Conservation (phyloP, 2,113 vertebrate species). For the Paratilapia polleni region DNA sequence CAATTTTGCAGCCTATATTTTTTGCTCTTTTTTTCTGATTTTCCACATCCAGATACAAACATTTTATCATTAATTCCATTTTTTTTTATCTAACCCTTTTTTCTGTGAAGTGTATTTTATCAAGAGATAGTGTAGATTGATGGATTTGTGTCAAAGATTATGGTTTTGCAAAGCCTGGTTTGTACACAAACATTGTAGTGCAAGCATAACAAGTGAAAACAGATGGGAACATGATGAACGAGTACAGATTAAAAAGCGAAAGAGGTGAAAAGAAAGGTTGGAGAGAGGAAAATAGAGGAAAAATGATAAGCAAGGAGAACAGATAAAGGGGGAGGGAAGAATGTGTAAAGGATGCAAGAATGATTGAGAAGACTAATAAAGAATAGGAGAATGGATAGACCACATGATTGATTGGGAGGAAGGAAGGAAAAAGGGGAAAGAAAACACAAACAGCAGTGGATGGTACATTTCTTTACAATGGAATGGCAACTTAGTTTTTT, state of each 20-base stretch:
- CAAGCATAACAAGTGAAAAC: neutral
- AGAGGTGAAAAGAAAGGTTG: neutral
- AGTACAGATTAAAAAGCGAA: neutral
- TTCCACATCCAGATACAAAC: neutral
- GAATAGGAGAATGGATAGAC: neutral
- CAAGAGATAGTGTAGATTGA: neutral
- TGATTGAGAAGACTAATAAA: constrained; percentile 6
- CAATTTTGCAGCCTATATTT: neutral
- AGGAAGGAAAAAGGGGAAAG: neutral
- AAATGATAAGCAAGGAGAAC: neutral
- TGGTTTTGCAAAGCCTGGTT: neutral
- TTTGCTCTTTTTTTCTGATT: neutral
- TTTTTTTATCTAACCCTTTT: neutral
- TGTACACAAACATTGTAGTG: neutral
- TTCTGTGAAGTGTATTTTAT: neutral
- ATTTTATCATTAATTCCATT: neutral
- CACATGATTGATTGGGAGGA: neutral
- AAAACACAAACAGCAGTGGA: neutral
- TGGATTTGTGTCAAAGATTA: neutral
- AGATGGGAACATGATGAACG: constrained; percentile 1
- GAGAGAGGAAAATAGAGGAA: neutral
- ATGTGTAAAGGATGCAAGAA: neutral
- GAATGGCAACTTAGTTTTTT: no score
- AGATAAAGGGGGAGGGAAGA: neutral
- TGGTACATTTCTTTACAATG: neutral